These are phyloP conservation scores for Muscidifurax raptorellus DNA, from an alignment of 1,140 invertebrate species.

Conservation along the genomic window DNA sequence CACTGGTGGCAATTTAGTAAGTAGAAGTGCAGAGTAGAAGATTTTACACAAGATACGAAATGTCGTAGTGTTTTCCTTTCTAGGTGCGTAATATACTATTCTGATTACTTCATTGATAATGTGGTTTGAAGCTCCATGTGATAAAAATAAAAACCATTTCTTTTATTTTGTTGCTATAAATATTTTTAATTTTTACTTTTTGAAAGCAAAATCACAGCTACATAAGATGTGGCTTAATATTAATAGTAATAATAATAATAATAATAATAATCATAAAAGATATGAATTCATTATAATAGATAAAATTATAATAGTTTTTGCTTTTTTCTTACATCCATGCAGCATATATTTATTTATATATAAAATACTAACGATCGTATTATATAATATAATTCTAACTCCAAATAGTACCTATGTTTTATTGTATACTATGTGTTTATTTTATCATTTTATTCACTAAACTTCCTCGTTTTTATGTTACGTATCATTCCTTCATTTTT, in stretches of 20 bases:
- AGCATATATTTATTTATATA: slow-evolving; percentile 59
- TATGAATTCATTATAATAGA: slow-evolving; percentile 69
- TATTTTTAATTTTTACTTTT: slow-evolving; percentile 76
- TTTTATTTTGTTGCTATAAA: slow-evolving; percentile 71
- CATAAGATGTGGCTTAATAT: slow-evolving; percentile 74
- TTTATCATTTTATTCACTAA: slow-evolving; percentile 25
- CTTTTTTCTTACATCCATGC: slow-evolving; percentile 69
- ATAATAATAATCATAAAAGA: slow-evolving; percentile 66
- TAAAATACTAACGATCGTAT: slow-evolving; percentile 71
- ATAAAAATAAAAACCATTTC: slow-evolving; percentile 42
- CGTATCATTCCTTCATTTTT: slow-evolving; percentile 10
- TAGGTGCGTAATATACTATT: too few relatives aligned
- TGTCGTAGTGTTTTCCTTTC: too few relatives aligned
- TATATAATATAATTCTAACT: slow-evolving; percentile 61
- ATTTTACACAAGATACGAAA: too few relatives aligned
- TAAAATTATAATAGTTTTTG: slow-evolving; percentile 72
- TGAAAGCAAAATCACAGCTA: slow-evolving; percentile 76
- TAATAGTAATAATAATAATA: slow-evolving; percentile 64
- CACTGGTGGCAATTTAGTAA: too few relatives aligned
- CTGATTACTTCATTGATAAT: not conserved
- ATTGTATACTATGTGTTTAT: slow-evolving; percentile 44
- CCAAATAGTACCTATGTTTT: slow-evolving; percentile 60
- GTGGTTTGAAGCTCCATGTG: not conserved
- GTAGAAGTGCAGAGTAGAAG: too few relatives aligned
- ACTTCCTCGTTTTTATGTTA: not conserved